Evolutionary conservation across 2,888 invertebrate species (phyloP).

Genomic region (Heliothis peltigera): DNA sequence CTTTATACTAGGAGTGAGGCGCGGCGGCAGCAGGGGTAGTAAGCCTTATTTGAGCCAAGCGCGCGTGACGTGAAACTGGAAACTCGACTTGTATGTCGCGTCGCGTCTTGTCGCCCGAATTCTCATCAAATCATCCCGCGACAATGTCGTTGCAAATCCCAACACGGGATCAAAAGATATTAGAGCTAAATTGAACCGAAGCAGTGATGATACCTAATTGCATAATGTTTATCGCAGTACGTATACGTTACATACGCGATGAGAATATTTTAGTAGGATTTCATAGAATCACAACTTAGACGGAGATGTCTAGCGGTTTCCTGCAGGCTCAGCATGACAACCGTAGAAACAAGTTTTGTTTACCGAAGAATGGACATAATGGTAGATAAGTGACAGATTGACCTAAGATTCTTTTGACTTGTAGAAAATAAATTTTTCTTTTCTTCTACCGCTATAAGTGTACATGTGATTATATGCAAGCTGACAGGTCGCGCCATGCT

Average conservation of each 20-base stretch:
- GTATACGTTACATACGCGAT: constrained; percentile 54
- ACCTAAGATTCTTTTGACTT: no score
- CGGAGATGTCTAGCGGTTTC: constrained; percentile 6
- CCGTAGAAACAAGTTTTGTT: no score
- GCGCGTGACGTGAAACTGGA: constrained; percentile 89
- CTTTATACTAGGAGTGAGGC: constrained; percentile 79
- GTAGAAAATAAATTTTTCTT: no score
- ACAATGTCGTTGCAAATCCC: constrained; percentile 88
- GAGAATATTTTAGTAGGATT: constrained; percentile 51
- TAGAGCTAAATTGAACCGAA: constrained; percentile 85
- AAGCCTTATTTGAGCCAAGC: constrained; percentile 87
- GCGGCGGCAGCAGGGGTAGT: constrained; percentile 81
- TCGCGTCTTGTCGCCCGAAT: constrained; percentile 83
- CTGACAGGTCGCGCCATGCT: no score
- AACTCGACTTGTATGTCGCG: constrained; percentile 83
- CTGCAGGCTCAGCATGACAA: no score
- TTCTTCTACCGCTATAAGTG: no score
- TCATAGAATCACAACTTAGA: constrained; percentile 11
- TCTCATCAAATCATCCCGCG: constrained; percentile 88
- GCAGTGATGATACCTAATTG: constrained; percentile 75
- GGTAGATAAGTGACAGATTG: no score
- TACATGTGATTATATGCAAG: no score
- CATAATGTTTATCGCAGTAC: constrained; percentile 63
- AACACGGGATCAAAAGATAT: constrained; percentile 86
- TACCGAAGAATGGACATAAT: no score